These are phyloP conservation scores for Brachionus paranguensis DNA, from an alignment of 1,140 invertebrate species.

Conservation along the genomic window DNA sequence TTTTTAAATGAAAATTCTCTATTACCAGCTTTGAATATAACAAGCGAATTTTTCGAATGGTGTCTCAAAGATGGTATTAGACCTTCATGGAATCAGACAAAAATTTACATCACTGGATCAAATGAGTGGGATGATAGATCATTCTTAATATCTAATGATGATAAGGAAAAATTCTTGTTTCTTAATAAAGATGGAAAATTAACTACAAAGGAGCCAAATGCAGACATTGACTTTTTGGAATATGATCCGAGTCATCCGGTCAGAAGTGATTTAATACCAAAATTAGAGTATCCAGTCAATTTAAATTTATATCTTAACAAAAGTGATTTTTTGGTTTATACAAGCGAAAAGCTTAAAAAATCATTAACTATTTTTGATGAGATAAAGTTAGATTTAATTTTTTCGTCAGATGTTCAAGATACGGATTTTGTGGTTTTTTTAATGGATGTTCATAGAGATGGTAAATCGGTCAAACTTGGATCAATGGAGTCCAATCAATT, in stretches of 20 bases:
- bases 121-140: background rate
- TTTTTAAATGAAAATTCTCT: background rate
- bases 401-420: background rate
- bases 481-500: background rate
- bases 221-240: background rate
- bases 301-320: background rate
- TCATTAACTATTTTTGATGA: background rate
- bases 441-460: slow-evolving; percentile 9
- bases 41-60: slow-evolving; percentile 16
- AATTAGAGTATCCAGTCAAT: background rate
- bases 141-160: background rate
- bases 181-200: background rate
- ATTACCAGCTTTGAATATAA: slow-evolving; percentile 9
- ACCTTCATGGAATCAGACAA: background rate
- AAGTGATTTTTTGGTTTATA: slow-evolving; percentile 8
- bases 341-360: background rate
- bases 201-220: background rate
- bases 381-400: background rate
- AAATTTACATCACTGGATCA: slow-evolving; percentile 15
- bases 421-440: background rate
- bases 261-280: background rate
- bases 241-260: background rate
- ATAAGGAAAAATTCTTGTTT: background rate
- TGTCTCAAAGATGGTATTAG: background rate
- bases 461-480: background rate